Evolutionary conservation across 2,113 vertebrate species (phyloP), one percentile per base, ranked within the genome.

Genomic region (Alligator sinensis): DNA sequence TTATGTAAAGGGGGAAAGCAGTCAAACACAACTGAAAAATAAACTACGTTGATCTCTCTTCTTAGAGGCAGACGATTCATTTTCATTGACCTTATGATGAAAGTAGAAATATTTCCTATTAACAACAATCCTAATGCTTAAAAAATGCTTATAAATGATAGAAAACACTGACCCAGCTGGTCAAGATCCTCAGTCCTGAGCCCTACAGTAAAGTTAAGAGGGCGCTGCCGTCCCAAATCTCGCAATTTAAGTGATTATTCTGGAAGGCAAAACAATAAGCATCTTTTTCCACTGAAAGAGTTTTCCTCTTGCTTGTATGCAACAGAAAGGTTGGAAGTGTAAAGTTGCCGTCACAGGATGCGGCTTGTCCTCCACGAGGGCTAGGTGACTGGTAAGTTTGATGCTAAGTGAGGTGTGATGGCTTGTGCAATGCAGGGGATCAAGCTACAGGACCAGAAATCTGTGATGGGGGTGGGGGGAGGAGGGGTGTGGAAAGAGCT

Each of bases 381-480:
- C 75, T 30, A 55, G 59, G 62, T 79, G 85, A 92, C 77, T 87
- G 87, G 77, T 90, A 94, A 91, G 90, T 84, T 87, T 61, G 80
- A 84, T 80, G 91, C 77, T 74, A 91, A 95, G 30, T 83, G 84
- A 96, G 78, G 91, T 84, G 82, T 86, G 83, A 87, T 19, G 19
- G 61, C 70, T 78, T 82, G n/a, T 64, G 70, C 47, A 82, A 66
- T 21, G 80, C 2, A 2, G 79, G 55, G 89, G 84, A 85, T 87
- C 93, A 93, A 92, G 79, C 91, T 90, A 88, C 85, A 89, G 64
- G 81, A 70, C 94, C 96, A 84, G 92, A 92, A 95, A 87, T 0
- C 90, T 47, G 47, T 47, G 47, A 47, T 9, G 8, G 47, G 38
- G 47, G 47, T 47, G 8, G 47, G 47, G 47, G 47, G 47, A 47